Evolutionary conservation across 2,797 vertebrate species (phyloP).

Genomic region (Merluccius polli): DNA sequence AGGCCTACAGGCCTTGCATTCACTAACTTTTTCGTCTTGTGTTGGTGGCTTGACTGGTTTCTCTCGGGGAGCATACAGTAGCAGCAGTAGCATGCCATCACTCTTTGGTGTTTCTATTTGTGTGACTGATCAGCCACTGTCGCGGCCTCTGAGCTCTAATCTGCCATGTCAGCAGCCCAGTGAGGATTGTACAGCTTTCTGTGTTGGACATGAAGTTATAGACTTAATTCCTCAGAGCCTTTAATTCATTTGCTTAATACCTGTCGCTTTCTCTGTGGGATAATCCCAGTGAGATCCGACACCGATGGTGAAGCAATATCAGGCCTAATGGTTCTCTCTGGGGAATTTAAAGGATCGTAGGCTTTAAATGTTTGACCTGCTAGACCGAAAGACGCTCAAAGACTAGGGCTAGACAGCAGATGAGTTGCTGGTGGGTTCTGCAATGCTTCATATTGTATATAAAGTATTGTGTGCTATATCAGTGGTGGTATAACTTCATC

Average conservation of each 20-base stretch:
- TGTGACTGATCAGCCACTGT: background rate
- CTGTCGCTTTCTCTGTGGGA: conserved; percentile 24
- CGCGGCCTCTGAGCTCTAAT: background rate
- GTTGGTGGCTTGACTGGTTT: background rate
- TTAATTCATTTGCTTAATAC: conserved; percentile 39
- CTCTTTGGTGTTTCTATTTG: background rate
- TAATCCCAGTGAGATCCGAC: conserved; percentile 34
- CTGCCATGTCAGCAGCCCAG: conserved; percentile 7
- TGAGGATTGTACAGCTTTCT: conserved; percentile 9
- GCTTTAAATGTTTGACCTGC: conserved; percentile 17
- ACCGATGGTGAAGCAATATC: conserved; percentile 22
- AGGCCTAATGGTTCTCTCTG: conserved; percentile 43
- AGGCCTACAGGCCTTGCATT: background rate
- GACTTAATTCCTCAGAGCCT: conserved; percentile 27
- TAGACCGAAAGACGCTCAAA: conserved; percentile 6
- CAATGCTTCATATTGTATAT: background rate
- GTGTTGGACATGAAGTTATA: conserved; percentile 30
- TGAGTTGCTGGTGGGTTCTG: background rate
- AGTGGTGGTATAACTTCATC: background rate
- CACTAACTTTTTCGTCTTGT: background rate
- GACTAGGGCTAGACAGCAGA: background rate
- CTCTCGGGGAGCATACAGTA: background rate
- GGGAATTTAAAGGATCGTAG: conserved; percentile 31
- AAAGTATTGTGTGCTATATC: background rate
- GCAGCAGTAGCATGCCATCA: background rate